phyloP scores from a whole-genome alignment of 35 echinoderm and acorn worm genomes.

The Strongylocentrotus purpuratus region DNA sequence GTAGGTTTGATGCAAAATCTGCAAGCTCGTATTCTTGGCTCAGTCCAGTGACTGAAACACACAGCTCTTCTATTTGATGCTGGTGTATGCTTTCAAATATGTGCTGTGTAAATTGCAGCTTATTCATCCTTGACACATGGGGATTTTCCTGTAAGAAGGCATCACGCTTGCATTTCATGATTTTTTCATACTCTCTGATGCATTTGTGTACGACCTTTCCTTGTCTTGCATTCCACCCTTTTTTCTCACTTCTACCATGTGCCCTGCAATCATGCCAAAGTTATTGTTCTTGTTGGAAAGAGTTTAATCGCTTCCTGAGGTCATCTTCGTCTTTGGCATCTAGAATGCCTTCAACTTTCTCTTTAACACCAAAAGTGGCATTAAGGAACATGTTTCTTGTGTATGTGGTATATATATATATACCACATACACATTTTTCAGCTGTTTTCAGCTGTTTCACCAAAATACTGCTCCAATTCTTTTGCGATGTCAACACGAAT shows the following conservation, averaged over 20 bases:
- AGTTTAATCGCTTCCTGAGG: background rate
- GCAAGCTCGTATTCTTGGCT: background rate
- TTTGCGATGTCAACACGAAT: background rate
- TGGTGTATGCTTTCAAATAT: background rate
- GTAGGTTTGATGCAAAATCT: background rate
- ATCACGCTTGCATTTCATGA: conserved; percentile 24
- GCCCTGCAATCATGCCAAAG: background rate
- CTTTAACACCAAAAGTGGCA: background rate
- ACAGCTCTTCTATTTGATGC: conserved; percentile 9
- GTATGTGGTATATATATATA: no score
- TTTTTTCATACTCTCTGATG: conserved; percentile 35
- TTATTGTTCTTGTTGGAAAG: background rate
- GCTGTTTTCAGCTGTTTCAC: background rate
- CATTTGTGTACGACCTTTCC: conserved; percentile 14
- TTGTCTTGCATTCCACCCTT: conserved; percentile 27
- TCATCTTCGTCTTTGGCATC: background rate
- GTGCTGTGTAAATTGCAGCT: background rate
- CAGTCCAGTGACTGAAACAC: background rate
- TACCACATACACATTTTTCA: no score
- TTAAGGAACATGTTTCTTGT: no score
- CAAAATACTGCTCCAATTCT: background rate
- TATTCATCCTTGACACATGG: conserved; percentile 23
- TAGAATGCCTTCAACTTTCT: background rate
- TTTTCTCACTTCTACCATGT: conserved; percentile 5
- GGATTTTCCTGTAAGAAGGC: conserved; percentile 23